phyloP scores from a whole-genome alignment of 2,888 invertebrate species.

The Notodonta dromedarius region DNA sequence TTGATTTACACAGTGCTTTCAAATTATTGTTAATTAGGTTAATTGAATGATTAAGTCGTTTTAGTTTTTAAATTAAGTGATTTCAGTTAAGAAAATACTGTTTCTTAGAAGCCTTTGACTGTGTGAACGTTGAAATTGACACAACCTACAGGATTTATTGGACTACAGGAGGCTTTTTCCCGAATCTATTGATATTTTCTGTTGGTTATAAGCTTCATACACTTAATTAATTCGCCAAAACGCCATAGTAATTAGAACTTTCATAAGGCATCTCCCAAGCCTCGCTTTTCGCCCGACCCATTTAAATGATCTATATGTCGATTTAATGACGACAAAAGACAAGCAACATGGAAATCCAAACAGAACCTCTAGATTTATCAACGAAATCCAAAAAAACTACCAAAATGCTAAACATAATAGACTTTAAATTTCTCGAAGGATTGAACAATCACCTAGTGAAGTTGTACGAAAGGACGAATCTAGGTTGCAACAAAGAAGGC shows the following conservation, averaged over 20 bases:
- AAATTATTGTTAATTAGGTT: background rate
- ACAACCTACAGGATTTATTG: background rate
- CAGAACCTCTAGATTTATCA: constrained; percentile 74
- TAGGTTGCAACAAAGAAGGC: constrained; percentile 47
- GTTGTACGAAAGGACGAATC: constrained; percentile 67
- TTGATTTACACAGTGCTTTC: background rate
- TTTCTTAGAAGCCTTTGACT: background rate
- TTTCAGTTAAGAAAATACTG: constrained; percentile 8
- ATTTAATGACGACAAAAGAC: background rate
- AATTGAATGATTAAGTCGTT: background rate
- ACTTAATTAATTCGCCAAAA: background rate
- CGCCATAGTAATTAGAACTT: too few relatives aligned
- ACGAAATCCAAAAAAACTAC: constrained; percentile 49
- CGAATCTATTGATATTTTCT: too few relatives aligned
- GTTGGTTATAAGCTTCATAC: too few relatives aligned
- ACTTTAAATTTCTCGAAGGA: constrained; percentile 71
- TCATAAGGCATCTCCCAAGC: background rate
- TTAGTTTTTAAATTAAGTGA: background rate
- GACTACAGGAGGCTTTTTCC: too few relatives aligned
- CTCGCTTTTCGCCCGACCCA: background rate
- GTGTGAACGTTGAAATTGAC: background rate
- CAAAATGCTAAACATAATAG: constrained; percentile 62
- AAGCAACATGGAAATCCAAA: constrained; percentile 62
- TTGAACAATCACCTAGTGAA: constrained; percentile 71
- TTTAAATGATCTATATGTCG: background rate